phyloP scores from a whole-genome alignment of 35 echinoderm and acorn worm genomes.

The Ophiothrix spiculata region DNA sequence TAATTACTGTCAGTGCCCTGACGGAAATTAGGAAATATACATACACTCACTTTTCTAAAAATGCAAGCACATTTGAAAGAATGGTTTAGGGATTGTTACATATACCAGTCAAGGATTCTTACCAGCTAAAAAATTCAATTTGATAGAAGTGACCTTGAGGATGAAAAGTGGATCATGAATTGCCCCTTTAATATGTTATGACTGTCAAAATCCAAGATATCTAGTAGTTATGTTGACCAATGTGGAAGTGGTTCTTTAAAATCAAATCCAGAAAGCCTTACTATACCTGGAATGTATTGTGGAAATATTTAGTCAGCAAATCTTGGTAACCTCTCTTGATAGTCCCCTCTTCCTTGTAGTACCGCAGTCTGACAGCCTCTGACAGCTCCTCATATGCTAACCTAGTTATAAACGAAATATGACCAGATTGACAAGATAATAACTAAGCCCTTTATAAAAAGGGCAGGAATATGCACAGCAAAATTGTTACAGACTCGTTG shows the following conservation, averaged over 20 bases:
- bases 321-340: constrained; percentile 4
- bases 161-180: no score
- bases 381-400: constrained; percentile 62
- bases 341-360: constrained; percentile 3
- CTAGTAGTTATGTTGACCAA: not conserved
- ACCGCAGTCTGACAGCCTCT: constrained; percentile 34
- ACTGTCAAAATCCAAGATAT: no score
- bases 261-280: not conserved
- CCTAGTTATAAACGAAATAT: constrained; percentile 18
- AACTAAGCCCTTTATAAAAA: not conserved
- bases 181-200: no score
- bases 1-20: no score
- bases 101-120: no score
- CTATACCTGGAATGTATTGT: constrained; percentile 21
- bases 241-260: not conserved
- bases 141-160: no score
- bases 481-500: not conserved
- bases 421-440: not conserved
- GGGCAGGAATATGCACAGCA: not conserved
- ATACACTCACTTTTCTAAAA: no score
- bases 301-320: constrained; percentile 31
- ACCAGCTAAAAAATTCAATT: no score
- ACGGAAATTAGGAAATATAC: no score
- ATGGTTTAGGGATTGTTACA: no score
- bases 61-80: no score